phyloP scores from a whole-genome alignment of 64 coral and sea anemone genomes.

The Actinia equina region DNA sequence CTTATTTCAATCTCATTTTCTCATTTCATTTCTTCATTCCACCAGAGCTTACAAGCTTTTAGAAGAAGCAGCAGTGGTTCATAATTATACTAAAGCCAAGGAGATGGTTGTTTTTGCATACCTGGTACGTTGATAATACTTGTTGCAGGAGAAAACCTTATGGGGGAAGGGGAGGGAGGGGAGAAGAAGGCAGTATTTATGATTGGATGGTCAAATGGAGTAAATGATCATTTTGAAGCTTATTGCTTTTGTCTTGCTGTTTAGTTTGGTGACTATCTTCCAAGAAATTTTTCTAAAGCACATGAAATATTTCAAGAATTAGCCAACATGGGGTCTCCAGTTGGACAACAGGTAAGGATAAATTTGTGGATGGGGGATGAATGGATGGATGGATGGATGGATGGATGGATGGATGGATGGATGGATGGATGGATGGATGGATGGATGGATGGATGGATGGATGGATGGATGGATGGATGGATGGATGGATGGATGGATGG shows the following conservation, averaged over 20 bases:
- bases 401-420: too few species aligned
- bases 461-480: too few species aligned
- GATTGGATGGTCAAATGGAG: too few species aligned
- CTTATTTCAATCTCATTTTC: neutral
- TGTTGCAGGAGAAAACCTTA: neutral
- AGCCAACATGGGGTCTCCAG: conserved; percentile 76
- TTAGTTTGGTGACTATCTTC: conserved; percentile 95
- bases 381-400: too few species aligned
- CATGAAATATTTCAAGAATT: conserved; percentile 61
- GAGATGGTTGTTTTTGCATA: conserved; percentile 81
- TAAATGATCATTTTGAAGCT: neutral
- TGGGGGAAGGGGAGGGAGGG: neutral
- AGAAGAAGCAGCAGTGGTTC: conserved; percentile 82
- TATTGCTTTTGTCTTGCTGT: neutral
- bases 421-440: too few species aligned
- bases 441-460: too few species aligned
- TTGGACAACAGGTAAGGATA: conserved; percentile 79
- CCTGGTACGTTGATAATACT: conserved; percentile 50
- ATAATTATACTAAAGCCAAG: conserved; percentile 82
- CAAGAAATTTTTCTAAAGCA: conserved; percentile 86
- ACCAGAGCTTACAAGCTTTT: conserved; percentile 73
- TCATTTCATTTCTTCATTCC: neutral
- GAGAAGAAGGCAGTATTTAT: neutral
- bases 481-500: too few species aligned
- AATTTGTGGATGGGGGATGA: too few species aligned